Evolutionary conservation across 1,140 invertebrate genomes (phyloP).

Genomic region (Saccostrea glomerata): DNA sequence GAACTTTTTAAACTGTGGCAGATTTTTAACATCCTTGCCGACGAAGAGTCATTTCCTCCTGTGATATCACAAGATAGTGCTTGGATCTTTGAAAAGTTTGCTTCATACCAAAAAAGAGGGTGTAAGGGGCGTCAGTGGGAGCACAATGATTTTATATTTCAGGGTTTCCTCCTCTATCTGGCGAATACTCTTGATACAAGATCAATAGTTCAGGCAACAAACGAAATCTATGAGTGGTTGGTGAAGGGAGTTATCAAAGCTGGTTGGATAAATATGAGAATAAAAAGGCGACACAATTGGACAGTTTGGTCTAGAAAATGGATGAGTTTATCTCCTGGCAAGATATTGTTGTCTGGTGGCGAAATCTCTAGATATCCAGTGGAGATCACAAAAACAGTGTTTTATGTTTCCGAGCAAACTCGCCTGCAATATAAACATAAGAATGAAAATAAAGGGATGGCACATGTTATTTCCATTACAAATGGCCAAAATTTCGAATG

Average conservation of each 20-base stretch:
- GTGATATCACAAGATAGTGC: not conserved
- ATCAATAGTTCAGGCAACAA: not conserved
- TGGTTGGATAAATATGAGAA: constrained; percentile 50
- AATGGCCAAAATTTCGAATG: constrained; percentile 1
- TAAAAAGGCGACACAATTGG: constrained; percentile 56
- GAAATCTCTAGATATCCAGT: not conserved
- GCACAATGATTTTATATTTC: not conserved
- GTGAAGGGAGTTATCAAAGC: constrained; percentile 41
- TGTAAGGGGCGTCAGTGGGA: no score
- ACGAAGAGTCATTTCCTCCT: constrained; percentile 3
- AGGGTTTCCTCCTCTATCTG: not conserved
- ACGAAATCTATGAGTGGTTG: constrained; percentile 40
- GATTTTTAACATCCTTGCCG: not conserved
- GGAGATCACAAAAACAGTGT: not conserved
- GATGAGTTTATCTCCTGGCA: constrained; percentile 42
- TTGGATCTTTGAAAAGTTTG: not conserved
- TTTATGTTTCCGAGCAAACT: not conserved
- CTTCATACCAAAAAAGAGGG: not conserved
- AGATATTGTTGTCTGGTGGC: constrained; percentile 26
- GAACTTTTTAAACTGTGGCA: not conserved
- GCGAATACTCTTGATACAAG: not conserved
- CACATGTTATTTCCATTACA: not conserved
- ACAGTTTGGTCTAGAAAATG: constrained; percentile 54
- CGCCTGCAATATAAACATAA: constrained; percentile 3
- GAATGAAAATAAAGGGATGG: not conserved